phyloP scores from a whole-genome alignment of 1,140 invertebrate species.

The Listronotus oregonensis region DNA sequence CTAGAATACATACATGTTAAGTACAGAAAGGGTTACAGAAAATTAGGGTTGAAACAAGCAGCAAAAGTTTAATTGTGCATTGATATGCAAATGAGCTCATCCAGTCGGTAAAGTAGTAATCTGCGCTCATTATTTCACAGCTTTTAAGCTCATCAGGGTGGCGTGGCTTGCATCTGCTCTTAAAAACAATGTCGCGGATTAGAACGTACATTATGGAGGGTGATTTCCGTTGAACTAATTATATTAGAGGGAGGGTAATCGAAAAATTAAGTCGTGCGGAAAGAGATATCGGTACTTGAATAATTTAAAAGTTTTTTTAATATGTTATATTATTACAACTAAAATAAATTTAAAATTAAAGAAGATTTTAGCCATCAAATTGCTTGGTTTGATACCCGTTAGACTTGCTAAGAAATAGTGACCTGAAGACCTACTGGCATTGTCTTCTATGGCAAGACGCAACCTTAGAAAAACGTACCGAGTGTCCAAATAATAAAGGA shows the following conservation, averaged over 20 bases:
- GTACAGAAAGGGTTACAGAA: slow-evolving; percentile 15
- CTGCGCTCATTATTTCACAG: slow-evolving; percentile 53
- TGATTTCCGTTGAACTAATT: not conserved
- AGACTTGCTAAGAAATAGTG: too few relatives aligned
- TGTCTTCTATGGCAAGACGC: too few relatives aligned
- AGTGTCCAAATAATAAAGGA: too few relatives aligned
- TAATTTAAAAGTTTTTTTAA: too few relatives aligned
- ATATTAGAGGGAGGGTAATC: not conserved
- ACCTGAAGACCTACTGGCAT: too few relatives aligned
- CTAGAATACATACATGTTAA: not conserved
- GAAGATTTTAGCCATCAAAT: too few relatives aligned
- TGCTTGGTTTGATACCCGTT: too few relatives aligned
- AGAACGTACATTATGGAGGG: not conserved
- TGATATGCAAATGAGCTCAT: slow-evolving; percentile 53
- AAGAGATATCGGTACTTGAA: too few relatives aligned
- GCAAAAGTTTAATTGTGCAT: slow-evolving; percentile 49
- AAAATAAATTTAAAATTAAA: too few relatives aligned
- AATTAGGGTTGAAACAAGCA: slow-evolving; percentile 32
- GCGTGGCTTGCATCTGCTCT: slow-evolving; percentile 46
- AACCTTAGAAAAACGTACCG: too few relatives aligned
- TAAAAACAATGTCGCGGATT: slow-evolving; percentile 31
- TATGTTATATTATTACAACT: too few relatives aligned
- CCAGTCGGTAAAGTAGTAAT: slow-evolving; percentile 51
- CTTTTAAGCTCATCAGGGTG: slow-evolving; percentile 46
- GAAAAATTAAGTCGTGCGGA: not conserved